Evolutionary conservation across 2,888 invertebrate species (phyloP).

Genomic region (Melanostoma mellinum): DNA sequence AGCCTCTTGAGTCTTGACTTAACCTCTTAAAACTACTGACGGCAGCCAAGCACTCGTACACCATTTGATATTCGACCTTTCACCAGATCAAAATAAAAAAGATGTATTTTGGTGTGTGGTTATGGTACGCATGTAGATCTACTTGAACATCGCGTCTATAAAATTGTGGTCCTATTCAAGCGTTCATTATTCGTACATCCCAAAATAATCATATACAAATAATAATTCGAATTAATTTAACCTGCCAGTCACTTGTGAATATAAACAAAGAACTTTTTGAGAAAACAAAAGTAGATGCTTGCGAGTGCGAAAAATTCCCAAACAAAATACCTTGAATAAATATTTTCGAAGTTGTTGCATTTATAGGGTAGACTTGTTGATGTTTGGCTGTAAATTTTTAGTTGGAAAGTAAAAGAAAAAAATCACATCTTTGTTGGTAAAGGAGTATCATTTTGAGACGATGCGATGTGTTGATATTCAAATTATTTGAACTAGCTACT

Average conservation of each 20-base stretch:
- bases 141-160: conserved; percentile 44
- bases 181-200: too few relatives aligned
- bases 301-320: conserved; percentile 44
- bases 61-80: conserved; percentile 60
- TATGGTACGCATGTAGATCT: too few relatives aligned
- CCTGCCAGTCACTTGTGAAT: conserved; percentile 66
- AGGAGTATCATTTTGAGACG: too few relatives aligned
- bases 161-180: too few relatives aligned
- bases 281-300: conserved; percentile 65
- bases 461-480: too few relatives aligned
- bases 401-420: too few relatives aligned
- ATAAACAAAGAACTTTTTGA: conserved; percentile 58
- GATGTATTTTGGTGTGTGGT: too few relatives aligned
- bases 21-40: conserved; percentile 42
- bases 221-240: conserved; percentile 45
- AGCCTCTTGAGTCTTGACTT: conserved; percentile 57
- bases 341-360: background rate
- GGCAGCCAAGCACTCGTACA: conserved; percentile 47
- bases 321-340: conserved; percentile 18
- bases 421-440: too few relatives aligned
- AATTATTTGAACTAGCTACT: too few relatives aligned
- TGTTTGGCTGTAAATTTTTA: too few relatives aligned
- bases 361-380: conserved; percentile 28
- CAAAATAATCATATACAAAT: conserved; percentile 26
- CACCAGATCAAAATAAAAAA: conserved; percentile 48